phyloP scores from a whole-genome alignment of 2,797 vertebrate species.

The Galaxias olidus region DNA sequence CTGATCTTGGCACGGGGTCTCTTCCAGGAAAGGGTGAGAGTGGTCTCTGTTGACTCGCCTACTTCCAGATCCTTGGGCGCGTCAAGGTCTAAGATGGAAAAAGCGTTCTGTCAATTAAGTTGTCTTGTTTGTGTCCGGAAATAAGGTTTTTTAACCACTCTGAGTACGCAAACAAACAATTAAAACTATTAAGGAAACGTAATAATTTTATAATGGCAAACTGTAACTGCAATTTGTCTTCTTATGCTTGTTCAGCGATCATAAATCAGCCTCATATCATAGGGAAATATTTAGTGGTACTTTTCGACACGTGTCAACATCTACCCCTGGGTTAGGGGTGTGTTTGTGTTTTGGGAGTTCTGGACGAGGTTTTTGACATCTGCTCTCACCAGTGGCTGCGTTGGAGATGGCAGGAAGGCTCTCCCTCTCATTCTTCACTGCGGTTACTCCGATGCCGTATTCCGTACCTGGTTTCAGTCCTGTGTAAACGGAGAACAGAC shows the following conservation, averaged over 20 bases:
- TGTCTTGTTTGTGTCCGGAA: too few relatives aligned
- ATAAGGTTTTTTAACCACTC: too few relatives aligned
- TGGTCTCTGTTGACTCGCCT: conserved; percentile 77
- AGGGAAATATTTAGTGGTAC: conserved; percentile 17
- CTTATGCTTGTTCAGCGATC: not conserved
- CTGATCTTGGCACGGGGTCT: conserved; percentile 84
- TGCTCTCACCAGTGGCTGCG: conserved; percentile 86
- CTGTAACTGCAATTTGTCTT: not conserved
- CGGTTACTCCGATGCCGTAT: conserved; percentile 92
- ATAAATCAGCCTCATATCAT: conserved; percentile 26
- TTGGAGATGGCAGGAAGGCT: conserved; percentile 89
- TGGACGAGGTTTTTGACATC: not conserved
- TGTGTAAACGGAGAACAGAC: conserved; percentile 40
- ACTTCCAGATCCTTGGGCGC: conserved; percentile 80
- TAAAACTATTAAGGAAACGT: too few relatives aligned
- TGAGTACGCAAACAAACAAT: too few relatives aligned
- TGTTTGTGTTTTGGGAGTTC: conserved; percentile 24
- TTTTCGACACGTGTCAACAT: conserved; percentile 19
- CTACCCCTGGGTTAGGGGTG: conserved; percentile 2
- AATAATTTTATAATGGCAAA: too few relatives aligned
- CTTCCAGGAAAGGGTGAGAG: conserved; percentile 81
- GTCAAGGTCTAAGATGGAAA: conserved; percentile 81
- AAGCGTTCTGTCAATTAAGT: not conserved
- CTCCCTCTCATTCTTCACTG: conserved; percentile 86
- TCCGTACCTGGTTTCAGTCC: conserved; percentile 91